Percentiles rank a stretch among this genome's conserved stretches.
Conservation (phyloP, 2,113 vertebrate genomes). For the Indri indri region DNA sequence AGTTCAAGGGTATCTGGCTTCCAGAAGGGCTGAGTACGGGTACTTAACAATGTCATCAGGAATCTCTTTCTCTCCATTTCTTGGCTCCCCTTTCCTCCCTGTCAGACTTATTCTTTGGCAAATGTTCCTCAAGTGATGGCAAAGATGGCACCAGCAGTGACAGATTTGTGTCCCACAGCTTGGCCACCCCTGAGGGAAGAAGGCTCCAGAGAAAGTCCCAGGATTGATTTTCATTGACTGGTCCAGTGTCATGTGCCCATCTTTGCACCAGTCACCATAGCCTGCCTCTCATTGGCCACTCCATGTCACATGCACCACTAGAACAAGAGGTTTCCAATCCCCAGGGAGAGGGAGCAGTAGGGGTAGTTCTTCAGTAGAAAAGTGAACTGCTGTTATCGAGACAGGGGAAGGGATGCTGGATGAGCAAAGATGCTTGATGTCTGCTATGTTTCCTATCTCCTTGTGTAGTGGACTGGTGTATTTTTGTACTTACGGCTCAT, state of each 20-base stretch:
- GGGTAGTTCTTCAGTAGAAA: not conserved
- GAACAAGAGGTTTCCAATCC: not conserved
- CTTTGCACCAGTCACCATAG: not conserved
- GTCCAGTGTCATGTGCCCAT: not conserved
- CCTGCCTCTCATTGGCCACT: not conserved
- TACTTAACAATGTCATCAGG: too few species aligned
- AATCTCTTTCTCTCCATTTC: not conserved
- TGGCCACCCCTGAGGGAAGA: not conserved
- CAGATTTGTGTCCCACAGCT: not conserved
- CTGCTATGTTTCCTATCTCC: not conserved
- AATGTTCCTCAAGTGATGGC: not conserved
- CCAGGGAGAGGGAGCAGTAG: not conserved
- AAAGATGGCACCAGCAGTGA: not conserved
- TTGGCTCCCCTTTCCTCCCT: not conserved
- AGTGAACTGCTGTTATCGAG: not conserved
- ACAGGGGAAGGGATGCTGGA: not conserved
- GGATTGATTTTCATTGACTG: not conserved
- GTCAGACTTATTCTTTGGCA: not conserved
- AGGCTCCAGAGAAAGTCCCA: not conserved
- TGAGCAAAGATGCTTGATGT: not conserved
- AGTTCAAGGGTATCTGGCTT: not conserved
- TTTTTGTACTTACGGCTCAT: not conserved
- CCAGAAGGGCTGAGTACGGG: not conserved
- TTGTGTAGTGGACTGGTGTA: not conserved
- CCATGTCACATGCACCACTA: not conserved